These are phyloP conservation scores for Caranx ignobilis DNA, from an alignment of 2,113 vertebrate species.

Conservation along the genomic window DNA sequence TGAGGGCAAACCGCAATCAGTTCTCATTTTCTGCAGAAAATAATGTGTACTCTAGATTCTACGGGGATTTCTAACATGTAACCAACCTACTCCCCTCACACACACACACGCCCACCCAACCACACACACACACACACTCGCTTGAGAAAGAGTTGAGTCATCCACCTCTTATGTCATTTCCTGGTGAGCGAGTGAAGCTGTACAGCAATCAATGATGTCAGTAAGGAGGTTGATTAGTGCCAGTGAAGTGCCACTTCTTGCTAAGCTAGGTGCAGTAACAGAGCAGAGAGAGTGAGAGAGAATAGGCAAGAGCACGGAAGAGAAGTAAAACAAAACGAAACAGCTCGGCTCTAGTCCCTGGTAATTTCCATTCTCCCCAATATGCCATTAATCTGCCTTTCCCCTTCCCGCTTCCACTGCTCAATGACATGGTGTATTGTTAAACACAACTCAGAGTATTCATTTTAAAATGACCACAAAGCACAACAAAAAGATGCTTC, in stretches of 20 bases:
- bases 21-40: conserved; percentile 8
- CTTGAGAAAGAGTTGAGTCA: conserved; percentile 6
- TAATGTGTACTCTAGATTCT: conserved; percentile 20
- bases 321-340: neutral
- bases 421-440: neutral
- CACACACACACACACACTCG: neutral
- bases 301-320: neutral
- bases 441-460: conserved; percentile 11
- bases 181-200: conserved; percentile 19
- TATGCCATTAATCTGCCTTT: neutral
- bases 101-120: neutral
- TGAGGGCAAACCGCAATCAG: conserved; percentile 10
- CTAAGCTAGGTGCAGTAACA: neutral
- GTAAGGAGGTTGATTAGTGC: conserved; percentile 20
- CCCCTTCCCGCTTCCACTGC: neutral
- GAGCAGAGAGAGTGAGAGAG: neutral
- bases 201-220: conserved; percentile 44
- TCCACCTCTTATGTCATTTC: conserved; percentile 41
- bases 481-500: neutral
- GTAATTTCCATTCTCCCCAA: neutral
- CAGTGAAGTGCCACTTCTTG: conserved; percentile 24
- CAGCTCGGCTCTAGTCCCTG: neutral
- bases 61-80: conserved; percentile 8
- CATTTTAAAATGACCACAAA: neutral
- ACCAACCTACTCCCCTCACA: neutral